These are phyloP conservation scores for Silurus glanis DNA, from an alignment of 2,113 vertebrate species.

Conservation along the genomic window DNA sequence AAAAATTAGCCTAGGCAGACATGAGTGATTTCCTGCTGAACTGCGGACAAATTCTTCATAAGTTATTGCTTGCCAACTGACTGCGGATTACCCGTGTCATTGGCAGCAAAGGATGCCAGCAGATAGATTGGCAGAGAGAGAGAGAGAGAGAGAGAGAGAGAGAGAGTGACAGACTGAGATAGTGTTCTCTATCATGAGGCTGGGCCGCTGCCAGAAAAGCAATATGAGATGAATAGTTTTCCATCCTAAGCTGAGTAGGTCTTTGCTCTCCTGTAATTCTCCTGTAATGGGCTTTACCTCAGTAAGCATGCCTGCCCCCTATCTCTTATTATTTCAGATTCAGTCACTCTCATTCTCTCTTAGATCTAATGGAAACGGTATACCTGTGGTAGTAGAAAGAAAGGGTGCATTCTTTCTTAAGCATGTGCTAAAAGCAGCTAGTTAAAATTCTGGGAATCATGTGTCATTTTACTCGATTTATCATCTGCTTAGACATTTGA, in stretches of 20 bases:
- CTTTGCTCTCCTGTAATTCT: slow-evolving; percentile 61
- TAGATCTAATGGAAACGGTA: slow-evolving; percentile 12
- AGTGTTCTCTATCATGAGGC: slow-evolving; percentile 59
- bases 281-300: slow-evolving; percentile 56
- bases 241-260: slow-evolving; percentile 65
- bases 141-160: slow-evolving; percentile 36
- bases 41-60: slow-evolving; percentile 65
- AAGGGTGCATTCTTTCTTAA: slow-evolving; percentile 23
- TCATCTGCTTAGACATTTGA: slow-evolving; percentile 9
- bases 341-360: not conserved
- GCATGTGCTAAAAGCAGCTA: slow-evolving; percentile 49
- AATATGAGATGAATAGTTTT: slow-evolving; percentile 70
- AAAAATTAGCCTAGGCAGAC: slow-evolving; percentile 60
- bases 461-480: slow-evolving; percentile 17
- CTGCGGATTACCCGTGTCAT: slow-evolving; percentile 60
- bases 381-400: not conserved
- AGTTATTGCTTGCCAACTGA: slow-evolving; percentile 66
- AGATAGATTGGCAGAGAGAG: slow-evolving; percentile 38
- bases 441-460: not conserved
- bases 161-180: slow-evolving; percentile 50
- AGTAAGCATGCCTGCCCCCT: not conserved
- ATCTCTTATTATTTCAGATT: slow-evolving; percentile 9
- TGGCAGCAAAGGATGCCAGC: slow-evolving; percentile 24
- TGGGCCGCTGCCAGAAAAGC: slow-evolving; percentile 63
- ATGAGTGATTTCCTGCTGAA: slow-evolving; percentile 70